Base-by-base conservation (phyloP, 2,888 invertebrate species). In the Aproaerema taeniolella region DNA sequence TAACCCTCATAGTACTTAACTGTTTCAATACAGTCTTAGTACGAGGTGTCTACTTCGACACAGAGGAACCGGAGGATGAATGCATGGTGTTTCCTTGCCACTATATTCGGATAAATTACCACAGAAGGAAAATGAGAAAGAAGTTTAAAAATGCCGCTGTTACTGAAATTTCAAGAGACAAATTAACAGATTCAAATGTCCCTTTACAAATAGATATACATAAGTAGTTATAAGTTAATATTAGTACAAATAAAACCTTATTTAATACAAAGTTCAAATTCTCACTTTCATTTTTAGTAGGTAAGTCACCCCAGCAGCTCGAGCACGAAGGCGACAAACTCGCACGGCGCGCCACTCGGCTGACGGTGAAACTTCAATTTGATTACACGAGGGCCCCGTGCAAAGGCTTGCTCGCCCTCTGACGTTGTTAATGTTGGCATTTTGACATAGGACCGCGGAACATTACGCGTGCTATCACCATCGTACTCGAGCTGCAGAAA, bases 1-100 rank as follows among this genome's bases (percentile, higher is more conserved):
- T 91, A 0, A 79, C 95, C 28, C 88, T 95, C 37, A 90, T 95
- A 36, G 88, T 95, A 5, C 87, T 96, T 38, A 95, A 95, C 66
- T 95, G 95, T 63, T 93, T 95, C 54, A 96, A 96, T 78, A 94
- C 95, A 0, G 89, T 96, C 37, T 88, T 96, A 46, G 95, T 95
- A 2, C 89, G 95, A 30, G 96, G 96, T 0, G 95, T 96, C 1
- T 95, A 93, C 73, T 94, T 95, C 39, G 96, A 96, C 71, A 95
- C 93, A 0, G 95, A 95, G 57, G 95, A 95, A 53, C 91, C 92
- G 0, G 92, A 91, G 1, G 94, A 94, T 10, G 91, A 94, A 55
- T 94, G 95, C 64, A 93, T 95, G 1, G 91, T 93, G 34, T 93
- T 95, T 69, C 94, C 95, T 3, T 94, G 94, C 63, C 93, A 93